A percentile compares a stretch with the other conserved stretches of the same genome.
Evolutionary conservation across 2,888 invertebrate species (phyloP).

Genomic region (Acrobasis repandana): DNA sequence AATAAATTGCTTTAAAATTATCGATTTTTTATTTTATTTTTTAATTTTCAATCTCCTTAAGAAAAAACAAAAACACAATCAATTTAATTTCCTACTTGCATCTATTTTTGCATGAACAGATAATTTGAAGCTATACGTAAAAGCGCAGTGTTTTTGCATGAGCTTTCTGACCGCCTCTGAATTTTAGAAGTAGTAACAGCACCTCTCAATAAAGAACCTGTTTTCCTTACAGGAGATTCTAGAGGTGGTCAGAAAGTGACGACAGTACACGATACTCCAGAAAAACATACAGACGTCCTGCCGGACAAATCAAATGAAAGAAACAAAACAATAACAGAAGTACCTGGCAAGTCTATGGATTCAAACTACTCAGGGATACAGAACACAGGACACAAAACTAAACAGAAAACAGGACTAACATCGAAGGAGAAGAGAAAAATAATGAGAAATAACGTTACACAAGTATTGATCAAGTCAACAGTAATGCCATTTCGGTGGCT

Average conservation of each 20-base stretch:
- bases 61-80: no score
- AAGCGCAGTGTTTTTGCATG: constrained; percentile 31
- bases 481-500: constrained; percentile 76
- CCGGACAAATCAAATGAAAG: constrained; percentile 18
- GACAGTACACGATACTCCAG: constrained; percentile 28
- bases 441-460: constrained; percentile 65
- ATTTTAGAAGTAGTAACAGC: constrained; percentile 34
- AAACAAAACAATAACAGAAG: not conserved
- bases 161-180: constrained; percentile 57
- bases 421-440: constrained; percentile 62
- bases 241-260: constrained; percentile 62
- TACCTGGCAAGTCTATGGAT: not conserved
- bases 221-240: constrained; percentile 73
- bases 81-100: not conserved
- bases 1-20: not conserved
- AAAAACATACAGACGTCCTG: not conserved
- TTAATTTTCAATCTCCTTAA: no score
- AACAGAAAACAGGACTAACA: constrained; percentile 36
- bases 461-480: constrained; percentile 63
- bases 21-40: not conserved
- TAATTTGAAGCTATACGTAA: not conserved
- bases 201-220: constrained; percentile 46
- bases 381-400: no score
- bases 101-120: not conserved
- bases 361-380: not conserved